phyloP scores from a whole-genome alignment of 2,113 vertebrate species.

The Rhinogobius similis region DNA sequence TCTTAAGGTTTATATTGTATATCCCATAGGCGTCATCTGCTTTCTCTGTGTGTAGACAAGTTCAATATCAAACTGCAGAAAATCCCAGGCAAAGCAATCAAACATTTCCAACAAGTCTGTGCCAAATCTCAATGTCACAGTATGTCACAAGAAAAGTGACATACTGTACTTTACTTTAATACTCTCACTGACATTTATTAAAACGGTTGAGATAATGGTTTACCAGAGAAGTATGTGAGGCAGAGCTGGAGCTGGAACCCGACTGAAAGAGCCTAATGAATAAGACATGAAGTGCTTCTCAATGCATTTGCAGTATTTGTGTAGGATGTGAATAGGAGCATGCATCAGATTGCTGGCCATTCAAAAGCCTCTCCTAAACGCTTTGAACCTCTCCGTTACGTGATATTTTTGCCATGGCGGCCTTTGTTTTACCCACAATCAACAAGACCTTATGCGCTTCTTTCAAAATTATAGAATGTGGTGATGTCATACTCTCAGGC shows the following conservation, averaged over 20 bases:
- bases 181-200: background rate
- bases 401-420: background rate
- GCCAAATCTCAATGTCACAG: no score
- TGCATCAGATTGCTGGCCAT: no score
- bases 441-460: background rate
- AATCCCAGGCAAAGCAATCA: no score
- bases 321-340: slow-evolving; percentile 28
- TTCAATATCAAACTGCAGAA: no score
- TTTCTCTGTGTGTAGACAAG: no score
- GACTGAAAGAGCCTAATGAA: slow-evolving; percentile 32
- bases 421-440: background rate
- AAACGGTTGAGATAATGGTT: background rate
- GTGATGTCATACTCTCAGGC: background rate
- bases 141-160: no score
- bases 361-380: no score
- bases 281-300: slow-evolving; percentile 34
- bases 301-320: slow-evolving; percentile 19
- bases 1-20: no score
- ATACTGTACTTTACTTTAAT: background rate
- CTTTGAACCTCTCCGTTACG: slow-evolving; percentile 3
- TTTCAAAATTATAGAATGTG: background rate
- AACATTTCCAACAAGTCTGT: no score
- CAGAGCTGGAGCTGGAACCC: background rate
- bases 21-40: no score
- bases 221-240: no score